phyloP scores from a whole-genome alignment of 2,113 vertebrate species.

The Gasterosteus nipponicus region DNA sequence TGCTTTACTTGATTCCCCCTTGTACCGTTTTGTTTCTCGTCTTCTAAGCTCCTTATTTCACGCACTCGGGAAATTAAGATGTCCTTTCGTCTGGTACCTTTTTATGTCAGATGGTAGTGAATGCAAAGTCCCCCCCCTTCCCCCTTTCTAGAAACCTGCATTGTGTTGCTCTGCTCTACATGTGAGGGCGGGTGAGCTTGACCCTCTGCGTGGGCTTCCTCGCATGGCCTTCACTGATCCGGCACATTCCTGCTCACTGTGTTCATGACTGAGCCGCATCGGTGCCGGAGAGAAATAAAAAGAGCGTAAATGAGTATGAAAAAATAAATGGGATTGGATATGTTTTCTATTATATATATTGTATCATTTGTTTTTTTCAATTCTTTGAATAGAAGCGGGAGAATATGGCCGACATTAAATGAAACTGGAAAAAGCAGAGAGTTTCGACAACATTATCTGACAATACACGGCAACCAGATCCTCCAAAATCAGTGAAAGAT shows the following conservation, averaged over 20 bases:
- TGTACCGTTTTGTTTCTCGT: not conserved
- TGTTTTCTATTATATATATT: constrained; percentile 5
- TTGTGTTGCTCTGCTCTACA: constrained; percentile 19
- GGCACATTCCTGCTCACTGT: constrained; percentile 40
- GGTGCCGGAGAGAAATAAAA: constrained; percentile 29
- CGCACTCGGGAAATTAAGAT: not conserved
- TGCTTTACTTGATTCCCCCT: not conserved
- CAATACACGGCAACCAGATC: constrained; percentile 1
- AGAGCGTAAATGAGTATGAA: constrained; percentile 1
- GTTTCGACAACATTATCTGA: constrained; percentile 14
- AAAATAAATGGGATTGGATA: constrained; percentile 11
- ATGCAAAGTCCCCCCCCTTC: not conserved
- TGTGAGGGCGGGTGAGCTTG: constrained; percentile 38
- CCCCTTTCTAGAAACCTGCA: not conserved
- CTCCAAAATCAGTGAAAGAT: constrained; percentile 13
- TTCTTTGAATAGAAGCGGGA: constrained; percentile 22
- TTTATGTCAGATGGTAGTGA: not conserved
- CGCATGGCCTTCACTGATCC: constrained; percentile 39
- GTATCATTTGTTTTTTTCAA: constrained; percentile 36
- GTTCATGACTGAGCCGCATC: constrained; percentile 42
- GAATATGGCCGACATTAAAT: constrained; percentile 16
- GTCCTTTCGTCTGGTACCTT: not conserved
- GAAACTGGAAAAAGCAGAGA: constrained; percentile 5
- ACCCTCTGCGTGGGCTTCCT: constrained; percentile 64
- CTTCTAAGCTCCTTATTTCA: not conserved